These are phyloP conservation scores for Buceros bicornis DNA, from an alignment of 2,797 vertebrate genomes.

Conservation along the genomic window DNA sequence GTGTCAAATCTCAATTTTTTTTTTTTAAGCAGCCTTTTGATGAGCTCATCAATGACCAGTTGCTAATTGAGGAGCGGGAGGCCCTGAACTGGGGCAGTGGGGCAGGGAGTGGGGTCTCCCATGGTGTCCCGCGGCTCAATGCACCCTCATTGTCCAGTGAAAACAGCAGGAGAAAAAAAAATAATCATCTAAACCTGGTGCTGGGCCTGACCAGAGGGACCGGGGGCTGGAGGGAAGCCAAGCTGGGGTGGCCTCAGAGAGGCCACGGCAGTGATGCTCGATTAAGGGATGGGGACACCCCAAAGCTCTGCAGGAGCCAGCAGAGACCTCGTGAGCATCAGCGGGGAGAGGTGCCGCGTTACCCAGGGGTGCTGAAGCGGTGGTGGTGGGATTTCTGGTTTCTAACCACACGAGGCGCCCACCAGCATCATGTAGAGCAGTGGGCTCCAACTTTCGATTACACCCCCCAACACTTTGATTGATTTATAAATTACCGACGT, in stretches of 20 bases:
- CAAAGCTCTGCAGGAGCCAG: background rate
- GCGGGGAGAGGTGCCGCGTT: fast-evolving
- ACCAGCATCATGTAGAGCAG: fast-evolving
- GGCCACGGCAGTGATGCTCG: fast-evolving
- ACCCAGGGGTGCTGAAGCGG: background rate
- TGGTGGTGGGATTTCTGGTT: background rate
- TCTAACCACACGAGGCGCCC: background rate
- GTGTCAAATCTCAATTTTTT: background rate
- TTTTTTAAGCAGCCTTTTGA: slow-evolving; percentile 14
- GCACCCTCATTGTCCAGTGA: fast-evolving
- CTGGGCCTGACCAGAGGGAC: background rate
- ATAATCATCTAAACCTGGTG: background rate
- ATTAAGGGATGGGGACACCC: background rate
- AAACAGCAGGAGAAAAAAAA: fast-evolving
- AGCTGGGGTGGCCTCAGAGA: background rate
- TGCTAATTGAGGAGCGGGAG: slow-evolving; percentile 15
- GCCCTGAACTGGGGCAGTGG: background rate
- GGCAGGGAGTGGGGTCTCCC: background rate
- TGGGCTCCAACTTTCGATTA: background rate
- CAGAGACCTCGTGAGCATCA: fast-evolving
- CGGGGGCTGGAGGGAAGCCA: background rate
- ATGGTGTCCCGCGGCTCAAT: fast-evolving
- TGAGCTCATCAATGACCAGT: background rate
- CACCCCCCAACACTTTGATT: background rate
- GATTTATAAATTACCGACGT: background rate